Evolutionary conservation across 2,888 invertebrate species (phyloP), one percentile per base, ranked within the genome.

Genomic region (Spicauda simplicius): DNA sequence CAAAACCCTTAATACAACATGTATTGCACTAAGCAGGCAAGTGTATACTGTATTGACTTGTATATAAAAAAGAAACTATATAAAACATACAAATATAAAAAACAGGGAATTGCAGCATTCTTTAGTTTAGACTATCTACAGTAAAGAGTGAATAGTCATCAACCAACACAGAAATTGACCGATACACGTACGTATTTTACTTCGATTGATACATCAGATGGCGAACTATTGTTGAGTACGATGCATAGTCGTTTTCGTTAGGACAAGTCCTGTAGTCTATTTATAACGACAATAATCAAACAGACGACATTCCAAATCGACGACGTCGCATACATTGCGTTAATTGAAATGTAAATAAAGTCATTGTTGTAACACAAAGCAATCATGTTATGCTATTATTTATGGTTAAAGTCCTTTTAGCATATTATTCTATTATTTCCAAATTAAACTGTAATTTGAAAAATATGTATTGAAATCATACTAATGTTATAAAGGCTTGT

Each of bases 261-360:
- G 12, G 45, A 48, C 41, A 41, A 57, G 57, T 57, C 18, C 33
- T 41, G 14, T 19, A 20, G 16, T 41, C 37, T 48, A 59, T 59
- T 59, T 59, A 48, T 59, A 59, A 37, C 18, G 48, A 59, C 20
- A 48, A 48, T 48, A 59, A 59, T 59, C 48, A 59, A 59, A 59
- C 19, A 7, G 25, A 48, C 20, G 48, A 48, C 58, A 25, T 25
- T 25, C 25, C 18, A 50, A 50, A n/a, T 30, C 30, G n/a, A 20
- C 30, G 8, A 20, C 30, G 18, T 8, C 54, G n/a, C 30, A 45
- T 45, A 57, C 41, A 57, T 48, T 59, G 48, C 19, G 25, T 16
- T 59, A 59, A 56, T 56, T 56, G 33, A 56, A 48, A 48, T 48
- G 48, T 48, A 59, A 56, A 56, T 56, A 56, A 8, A 56, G 54